A percentile compares a stretch with the other conserved stretches of the same genome.
Evolutionary conservation across 2,888 invertebrate genomes (phyloP).

Genomic region (Melinopterus prodromus): DNA sequence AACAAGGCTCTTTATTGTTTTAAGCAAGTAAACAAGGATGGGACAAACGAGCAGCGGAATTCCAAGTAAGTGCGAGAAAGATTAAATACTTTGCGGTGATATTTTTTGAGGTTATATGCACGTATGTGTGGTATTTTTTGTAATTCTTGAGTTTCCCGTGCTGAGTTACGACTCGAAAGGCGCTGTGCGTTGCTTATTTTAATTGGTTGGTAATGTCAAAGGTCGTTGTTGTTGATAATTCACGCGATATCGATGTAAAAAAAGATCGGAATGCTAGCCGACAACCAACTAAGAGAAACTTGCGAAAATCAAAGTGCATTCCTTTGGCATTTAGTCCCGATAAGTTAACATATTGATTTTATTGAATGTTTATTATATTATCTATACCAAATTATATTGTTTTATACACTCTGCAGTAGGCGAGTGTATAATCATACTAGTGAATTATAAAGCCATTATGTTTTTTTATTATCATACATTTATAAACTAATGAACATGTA

Average conservation of each 20-base stretch:
- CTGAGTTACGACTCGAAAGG: slow-evolving; percentile 5
- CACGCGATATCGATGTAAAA: background rate
- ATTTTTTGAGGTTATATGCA: slow-evolving; percentile 18
- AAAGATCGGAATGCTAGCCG: background rate
- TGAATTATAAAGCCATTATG: too few species aligned
- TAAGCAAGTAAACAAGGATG: slow-evolving; percentile 25
- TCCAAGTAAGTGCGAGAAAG: slow-evolving; percentile 36
- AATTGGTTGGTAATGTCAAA: slow-evolving; percentile 10
- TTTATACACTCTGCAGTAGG: too few species aligned
- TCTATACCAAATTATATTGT: too few species aligned
- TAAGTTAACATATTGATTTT: background rate
- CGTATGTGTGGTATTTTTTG: slow-evolving; percentile 12
- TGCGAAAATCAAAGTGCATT: background rate
- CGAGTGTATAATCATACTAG: too few species aligned
- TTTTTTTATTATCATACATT: too few species aligned
- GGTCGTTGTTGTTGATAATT: slow-evolving; percentile 13
- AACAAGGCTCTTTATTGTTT: background rate
- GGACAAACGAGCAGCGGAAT: slow-evolving; percentile 41
- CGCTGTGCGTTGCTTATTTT: slow-evolving; percentile 20
- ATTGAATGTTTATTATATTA: background rate
- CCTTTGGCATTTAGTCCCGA: background rate
- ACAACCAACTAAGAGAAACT: background rate
- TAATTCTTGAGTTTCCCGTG: slow-evolving; percentile 9
- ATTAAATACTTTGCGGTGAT: background rate
- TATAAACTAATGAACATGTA: too few species aligned